Conservation (phyloP, 2,113 vertebrate genomes). For the Gallinago jamesoni region DNA sequence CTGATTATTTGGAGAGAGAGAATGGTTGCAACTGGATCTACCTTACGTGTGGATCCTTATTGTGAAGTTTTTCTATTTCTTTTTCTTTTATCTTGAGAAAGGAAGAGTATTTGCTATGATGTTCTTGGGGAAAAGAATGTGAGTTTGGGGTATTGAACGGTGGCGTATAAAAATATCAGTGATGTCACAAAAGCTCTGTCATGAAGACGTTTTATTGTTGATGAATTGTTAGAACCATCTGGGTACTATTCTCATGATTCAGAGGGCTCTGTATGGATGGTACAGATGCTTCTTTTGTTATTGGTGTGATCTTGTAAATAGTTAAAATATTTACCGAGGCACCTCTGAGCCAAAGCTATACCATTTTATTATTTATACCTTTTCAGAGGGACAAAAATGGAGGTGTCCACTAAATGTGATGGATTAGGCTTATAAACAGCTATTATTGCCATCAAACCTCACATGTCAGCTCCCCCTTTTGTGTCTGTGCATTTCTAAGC, state of each 20-base stretch:
- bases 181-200: conserved; percentile 62
- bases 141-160: conserved; percentile 36
- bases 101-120: background rate
- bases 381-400: conserved; percentile 97
- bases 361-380: conserved; percentile 99
- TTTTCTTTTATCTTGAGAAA: background rate
- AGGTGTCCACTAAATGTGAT: conserved; percentile 99
- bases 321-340: conserved; percentile 99
- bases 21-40: conserved; percentile 5
- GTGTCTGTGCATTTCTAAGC: conserved; percentile 96
- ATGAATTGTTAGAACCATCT: conserved; percentile 89
- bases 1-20: conserved; percentile 12
- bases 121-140: background rate
- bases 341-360: conserved; percentile 82
- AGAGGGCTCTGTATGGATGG: conserved; percentile 76
- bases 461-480: conserved; percentile 96
- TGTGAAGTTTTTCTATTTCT: background rate
- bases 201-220: conserved; percentile 70
- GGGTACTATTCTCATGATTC: conserved; percentile 81
- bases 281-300: conserved; percentile 98
- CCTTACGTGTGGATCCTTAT: background rate
- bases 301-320: conserved; percentile 94
- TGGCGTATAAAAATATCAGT: conserved; percentile 59
- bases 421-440: conserved; percentile 99
- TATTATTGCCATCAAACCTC: conserved; percentile 97